phyloP scores from a whole-genome alignment of 2,888 invertebrate species.

The Epsilonema sp. region DNA sequence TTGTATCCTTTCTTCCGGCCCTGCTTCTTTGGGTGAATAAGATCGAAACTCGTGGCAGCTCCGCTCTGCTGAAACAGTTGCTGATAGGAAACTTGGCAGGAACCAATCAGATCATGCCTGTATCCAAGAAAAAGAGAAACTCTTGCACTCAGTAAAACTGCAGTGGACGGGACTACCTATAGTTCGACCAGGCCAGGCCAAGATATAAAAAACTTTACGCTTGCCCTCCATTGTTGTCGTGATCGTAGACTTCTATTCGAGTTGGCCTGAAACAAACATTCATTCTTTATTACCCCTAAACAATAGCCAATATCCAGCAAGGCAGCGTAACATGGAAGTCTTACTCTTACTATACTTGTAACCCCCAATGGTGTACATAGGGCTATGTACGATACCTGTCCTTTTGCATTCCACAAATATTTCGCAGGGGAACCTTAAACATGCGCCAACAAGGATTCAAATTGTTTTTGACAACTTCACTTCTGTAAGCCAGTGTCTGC shows the following conservation, averaged over 20 bases:
- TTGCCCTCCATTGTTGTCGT: slow-evolving; percentile 35
- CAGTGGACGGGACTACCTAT: no score
- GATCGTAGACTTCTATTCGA: slow-evolving; percentile 37
- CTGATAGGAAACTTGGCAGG: slow-evolving; percentile 32
- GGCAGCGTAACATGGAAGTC: no score
- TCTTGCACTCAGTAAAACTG: no score
- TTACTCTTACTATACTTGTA: no score
- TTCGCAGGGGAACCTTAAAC: slow-evolving; percentile 31
- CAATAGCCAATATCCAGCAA: no score
- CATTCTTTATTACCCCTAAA: no score
- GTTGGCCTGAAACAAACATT: slow-evolving; percentile 29
- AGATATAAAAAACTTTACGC: slow-evolving; percentile 10
- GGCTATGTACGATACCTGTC: no score
- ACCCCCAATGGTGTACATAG: no score
- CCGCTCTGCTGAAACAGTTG: no score
- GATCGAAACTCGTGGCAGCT: slow-evolving; percentile 18
- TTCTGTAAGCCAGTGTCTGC: slow-evolving; percentile 36
- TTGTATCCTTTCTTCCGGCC: slow-evolving; percentile 36
- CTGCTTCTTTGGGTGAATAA: slow-evolving; percentile 35
- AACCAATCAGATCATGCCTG: slow-evolving; percentile 36
- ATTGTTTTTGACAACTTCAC: slow-evolving; percentile 37
- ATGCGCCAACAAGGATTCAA: slow-evolving; percentile 38
- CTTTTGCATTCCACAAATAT: no score
- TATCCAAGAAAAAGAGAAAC: no score
- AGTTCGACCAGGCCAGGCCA: neutral